Conservation (phyloP, 2,113 vertebrate species). For the Chlorodrepanis virens region DNA sequence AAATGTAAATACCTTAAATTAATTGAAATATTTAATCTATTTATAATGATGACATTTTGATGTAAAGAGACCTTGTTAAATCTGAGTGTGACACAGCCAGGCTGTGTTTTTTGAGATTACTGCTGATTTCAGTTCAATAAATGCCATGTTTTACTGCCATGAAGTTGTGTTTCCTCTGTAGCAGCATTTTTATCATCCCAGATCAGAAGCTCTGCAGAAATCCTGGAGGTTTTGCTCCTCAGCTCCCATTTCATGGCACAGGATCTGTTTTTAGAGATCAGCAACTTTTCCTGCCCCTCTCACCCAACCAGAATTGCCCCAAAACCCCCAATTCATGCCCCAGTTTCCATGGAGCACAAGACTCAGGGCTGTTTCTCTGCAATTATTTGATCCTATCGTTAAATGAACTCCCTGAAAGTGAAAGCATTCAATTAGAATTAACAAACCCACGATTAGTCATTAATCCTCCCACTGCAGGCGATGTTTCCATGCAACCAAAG, state of each 20-base stretch:
- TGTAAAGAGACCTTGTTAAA: neutral
- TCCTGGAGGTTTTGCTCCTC: neutral
- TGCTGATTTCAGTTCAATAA: neutral
- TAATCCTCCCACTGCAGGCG: neutral
- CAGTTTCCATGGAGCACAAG: neutral
- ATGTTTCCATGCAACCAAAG: neutral
- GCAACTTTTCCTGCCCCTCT: neutral
- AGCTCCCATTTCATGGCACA: neutral
- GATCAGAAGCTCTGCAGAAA: neutral
- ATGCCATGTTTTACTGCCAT: neutral
- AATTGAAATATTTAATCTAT: neutral
- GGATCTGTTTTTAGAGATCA: too few relatives aligned
- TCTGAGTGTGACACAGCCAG: neutral
- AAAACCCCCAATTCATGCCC: rapidly evolving
- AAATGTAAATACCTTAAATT: neutral
- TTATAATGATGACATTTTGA: neutral
- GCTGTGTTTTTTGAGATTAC: neutral
- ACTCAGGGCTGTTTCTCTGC: neutral
- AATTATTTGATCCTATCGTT: neutral
- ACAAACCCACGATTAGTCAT: neutral
- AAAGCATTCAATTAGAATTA: neutral
- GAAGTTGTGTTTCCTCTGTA: neutral
- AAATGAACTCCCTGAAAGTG: neutral
- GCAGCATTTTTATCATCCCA: neutral
- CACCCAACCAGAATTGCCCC: neutral